Evolutionary conservation across 2,888 invertebrate species (phyloP).

Genomic region (Chrysolina oricalcia): DNA sequence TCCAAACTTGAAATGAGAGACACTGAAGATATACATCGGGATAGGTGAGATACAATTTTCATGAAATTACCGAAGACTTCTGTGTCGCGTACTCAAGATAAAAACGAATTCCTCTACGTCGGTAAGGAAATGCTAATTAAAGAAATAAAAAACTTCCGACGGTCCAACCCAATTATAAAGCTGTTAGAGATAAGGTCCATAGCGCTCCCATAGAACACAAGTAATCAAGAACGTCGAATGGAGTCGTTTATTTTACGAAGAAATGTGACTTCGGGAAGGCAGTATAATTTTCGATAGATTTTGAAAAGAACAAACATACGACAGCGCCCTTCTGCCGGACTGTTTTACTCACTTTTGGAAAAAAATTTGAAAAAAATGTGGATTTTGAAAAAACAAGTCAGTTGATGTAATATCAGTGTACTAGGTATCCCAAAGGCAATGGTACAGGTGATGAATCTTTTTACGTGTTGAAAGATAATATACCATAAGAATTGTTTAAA

Average conservation of each 20-base stretch:
- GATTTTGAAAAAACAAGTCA: no score
- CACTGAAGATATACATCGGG: not conserved
- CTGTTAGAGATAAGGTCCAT: slow-evolving; percentile 50
- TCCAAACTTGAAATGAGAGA: not conserved
- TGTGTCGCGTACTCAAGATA: slow-evolving; percentile 16
- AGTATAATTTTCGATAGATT: no score
- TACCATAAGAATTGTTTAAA: no score
- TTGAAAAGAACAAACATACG: no score
- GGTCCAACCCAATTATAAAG: slow-evolving; percentile 52
- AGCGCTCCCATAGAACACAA: slow-evolving; percentile 51
- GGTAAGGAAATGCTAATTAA: slow-evolving; percentile 29
- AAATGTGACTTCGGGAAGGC: not conserved
- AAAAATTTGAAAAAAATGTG: no score
- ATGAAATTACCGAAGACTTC: slow-evolving; percentile 4
- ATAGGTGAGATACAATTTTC: not conserved
- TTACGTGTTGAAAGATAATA: no score
- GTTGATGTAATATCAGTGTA: no score
- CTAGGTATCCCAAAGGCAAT: no score
- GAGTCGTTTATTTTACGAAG: slow-evolving; percentile 1
- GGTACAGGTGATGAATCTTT: no score
- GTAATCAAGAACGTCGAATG: slow-evolving; percentile 31
- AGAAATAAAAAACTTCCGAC: slow-evolving; percentile 32
- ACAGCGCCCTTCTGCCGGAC: no score
- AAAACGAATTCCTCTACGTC: slow-evolving; percentile 24
- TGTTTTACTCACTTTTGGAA: no score